Evolutionary conservation across 2,113 vertebrate species (phyloP).

Genomic region (Pterocles orientalis): DNA sequence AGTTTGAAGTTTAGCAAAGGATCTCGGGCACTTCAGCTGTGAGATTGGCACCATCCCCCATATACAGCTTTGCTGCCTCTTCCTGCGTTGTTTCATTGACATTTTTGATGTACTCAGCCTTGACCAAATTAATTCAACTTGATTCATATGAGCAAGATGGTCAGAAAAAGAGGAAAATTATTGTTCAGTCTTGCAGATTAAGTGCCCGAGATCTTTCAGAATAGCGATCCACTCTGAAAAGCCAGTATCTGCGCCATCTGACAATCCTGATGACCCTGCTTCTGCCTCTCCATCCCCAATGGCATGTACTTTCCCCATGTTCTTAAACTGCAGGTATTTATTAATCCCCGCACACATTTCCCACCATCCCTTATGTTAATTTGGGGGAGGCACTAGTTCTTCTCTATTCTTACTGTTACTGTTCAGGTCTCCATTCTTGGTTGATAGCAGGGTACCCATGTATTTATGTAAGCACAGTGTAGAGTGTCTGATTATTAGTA

Average conservation of each 20-base stretch:
- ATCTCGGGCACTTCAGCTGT: not conserved
- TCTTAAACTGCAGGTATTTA: not conserved
- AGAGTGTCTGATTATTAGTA: not conserved
- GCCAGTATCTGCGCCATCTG: not conserved
- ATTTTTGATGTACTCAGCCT: not conserved
- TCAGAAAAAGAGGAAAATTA: not conserved
- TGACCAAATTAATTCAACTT: not conserved
- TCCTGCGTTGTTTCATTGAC: not conserved
- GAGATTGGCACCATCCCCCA: not conserved
- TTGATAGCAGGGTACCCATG: not conserved
- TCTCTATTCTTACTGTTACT: not conserved
- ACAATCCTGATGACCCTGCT: not conserved
- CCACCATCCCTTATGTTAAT: not conserved
- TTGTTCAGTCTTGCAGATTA: not conserved
- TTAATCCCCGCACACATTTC: not conserved
- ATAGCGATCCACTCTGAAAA: not conserved
- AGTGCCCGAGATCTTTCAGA: not conserved
- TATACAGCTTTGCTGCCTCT: not conserved
- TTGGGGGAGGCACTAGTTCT: not conserved
- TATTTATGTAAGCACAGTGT: not conserved
- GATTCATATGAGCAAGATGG: not conserved
- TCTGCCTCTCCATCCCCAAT: not conserved
- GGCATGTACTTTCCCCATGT: fast-evolving
- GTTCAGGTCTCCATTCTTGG: not conserved
- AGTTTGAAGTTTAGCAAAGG: not conserved